Conservation (phyloP, 2,888 invertebrate genomes). For the Notodonta ziczac region DNA sequence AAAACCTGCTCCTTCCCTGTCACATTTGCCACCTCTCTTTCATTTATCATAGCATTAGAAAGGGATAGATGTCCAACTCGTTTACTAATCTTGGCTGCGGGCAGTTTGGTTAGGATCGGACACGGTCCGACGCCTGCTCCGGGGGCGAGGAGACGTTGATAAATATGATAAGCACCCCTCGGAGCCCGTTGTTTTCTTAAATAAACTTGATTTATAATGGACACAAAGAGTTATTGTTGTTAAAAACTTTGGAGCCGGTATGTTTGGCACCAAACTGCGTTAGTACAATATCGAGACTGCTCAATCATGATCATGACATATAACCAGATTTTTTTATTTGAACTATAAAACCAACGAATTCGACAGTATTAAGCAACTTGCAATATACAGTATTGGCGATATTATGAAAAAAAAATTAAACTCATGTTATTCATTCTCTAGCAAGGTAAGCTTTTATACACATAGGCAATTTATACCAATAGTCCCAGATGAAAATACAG, state of each 20-base stretch:
- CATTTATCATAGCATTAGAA: slow-evolving; percentile 23
- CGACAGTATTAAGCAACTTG: too few relatives aligned
- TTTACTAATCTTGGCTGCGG: slow-evolving; percentile 69
- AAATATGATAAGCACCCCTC: slow-evolving; percentile 57
- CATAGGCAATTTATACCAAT: too few relatives aligned
- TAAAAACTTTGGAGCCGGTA: not conserved
- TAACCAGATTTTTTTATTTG: too few relatives aligned
- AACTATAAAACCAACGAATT: too few relatives aligned
- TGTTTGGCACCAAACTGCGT: not conserved
- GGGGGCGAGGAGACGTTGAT: slow-evolving; percentile 66
- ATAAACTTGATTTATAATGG: slow-evolving; percentile 43
- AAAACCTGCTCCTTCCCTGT: slow-evolving; percentile 56
- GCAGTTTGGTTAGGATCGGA: slow-evolving; percentile 74
- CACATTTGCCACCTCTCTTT: slow-evolving; percentile 34
- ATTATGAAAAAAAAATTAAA: too few relatives aligned
- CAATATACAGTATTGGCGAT: too few relatives aligned
- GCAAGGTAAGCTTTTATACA: too few relatives aligned
- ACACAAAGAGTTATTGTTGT: slow-evolving; percentile 21
- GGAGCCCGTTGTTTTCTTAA: slow-evolving; percentile 48
- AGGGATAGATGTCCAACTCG: slow-evolving; percentile 47
- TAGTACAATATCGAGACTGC: not conserved
- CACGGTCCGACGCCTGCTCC: slow-evolving; percentile 70
- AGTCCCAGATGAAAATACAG: too few relatives aligned
- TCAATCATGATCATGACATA: not conserved
- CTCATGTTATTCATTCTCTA: too few relatives aligned